Conservation (phyloP, 1,140 invertebrate genomes). For the Zaprionus vittiger region DNA sequence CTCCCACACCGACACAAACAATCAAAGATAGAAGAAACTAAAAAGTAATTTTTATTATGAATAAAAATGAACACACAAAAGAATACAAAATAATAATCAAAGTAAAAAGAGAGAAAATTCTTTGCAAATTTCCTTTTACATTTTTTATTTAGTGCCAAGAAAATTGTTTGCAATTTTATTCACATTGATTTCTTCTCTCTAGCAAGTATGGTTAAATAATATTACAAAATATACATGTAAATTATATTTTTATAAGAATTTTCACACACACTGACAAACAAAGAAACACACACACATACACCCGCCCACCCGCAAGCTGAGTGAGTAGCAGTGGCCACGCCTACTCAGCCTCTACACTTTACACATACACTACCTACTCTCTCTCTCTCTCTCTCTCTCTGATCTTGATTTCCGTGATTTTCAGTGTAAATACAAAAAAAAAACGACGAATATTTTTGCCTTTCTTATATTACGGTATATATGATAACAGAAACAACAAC, state of each 20-base stretch:
- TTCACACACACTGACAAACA: slow-evolving; percentile 42
- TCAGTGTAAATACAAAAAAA: slow-evolving; percentile 59
- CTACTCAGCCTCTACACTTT: slow-evolving; percentile 45
- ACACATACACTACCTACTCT: not conserved
- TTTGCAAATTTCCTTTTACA: slow-evolving; percentile 27
- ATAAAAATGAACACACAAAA: slow-evolving; percentile 68
- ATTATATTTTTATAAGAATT: slow-evolving; percentile 79
- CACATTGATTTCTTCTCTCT: slow-evolving; percentile 44
- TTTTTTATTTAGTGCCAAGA: slow-evolving; percentile 65
- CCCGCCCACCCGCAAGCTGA: slow-evolving; percentile 31
- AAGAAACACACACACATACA: slow-evolving; percentile 24
- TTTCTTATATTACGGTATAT: slow-evolving; percentile 34
- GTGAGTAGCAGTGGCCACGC: slow-evolving; percentile 51
- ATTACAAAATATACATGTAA: slow-evolving; percentile 49
- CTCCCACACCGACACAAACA: slow-evolving; percentile 21
- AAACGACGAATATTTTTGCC: slow-evolving; percentile 71
- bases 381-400: slow-evolving; percentile 17
- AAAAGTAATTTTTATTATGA: slow-evolving; percentile 62
- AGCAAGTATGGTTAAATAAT: slow-evolving; percentile 44
- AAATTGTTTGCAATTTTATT: slow-evolving; percentile 54
- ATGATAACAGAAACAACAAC: slow-evolving; percentile 46
- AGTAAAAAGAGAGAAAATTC: slow-evolving; percentile 25
- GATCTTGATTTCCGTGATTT: slow-evolving; percentile 13
- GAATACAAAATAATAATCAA: slow-evolving; percentile 60
- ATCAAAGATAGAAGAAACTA: slow-evolving; percentile 11